phyloP scores from a whole-genome alignment of 2,888 invertebrate species.

The Drosophila kuntzei region DNA sequence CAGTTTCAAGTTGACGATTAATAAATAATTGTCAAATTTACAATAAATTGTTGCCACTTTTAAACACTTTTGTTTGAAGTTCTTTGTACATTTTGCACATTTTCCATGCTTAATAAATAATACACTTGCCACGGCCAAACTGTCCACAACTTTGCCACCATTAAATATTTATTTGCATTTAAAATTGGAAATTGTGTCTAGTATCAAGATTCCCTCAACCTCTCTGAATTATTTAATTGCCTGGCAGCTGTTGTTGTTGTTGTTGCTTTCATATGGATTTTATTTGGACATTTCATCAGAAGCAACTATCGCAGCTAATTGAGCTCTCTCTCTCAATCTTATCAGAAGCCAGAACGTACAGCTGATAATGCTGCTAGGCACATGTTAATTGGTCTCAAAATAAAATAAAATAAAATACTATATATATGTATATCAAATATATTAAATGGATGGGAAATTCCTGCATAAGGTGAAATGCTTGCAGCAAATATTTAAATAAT shows the following conservation, averaged over 20 bases:
- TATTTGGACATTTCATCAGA: conserved; percentile 20
- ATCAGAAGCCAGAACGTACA: conserved; percentile 22
- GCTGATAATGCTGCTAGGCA: conserved; percentile 34
- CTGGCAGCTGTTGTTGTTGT: conserved; percentile 22
- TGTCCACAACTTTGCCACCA: background rate
- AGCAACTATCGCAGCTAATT: conserved; percentile 34
- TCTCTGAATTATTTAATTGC: conserved; percentile 22
- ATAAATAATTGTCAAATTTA: background rate
- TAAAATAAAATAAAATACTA: background rate
- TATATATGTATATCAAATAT: background rate
- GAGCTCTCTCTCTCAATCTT: conserved; percentile 47
- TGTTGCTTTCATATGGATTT: conserved; percentile 4
- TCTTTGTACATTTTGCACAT: background rate
- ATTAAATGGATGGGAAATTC: conserved; percentile 7
- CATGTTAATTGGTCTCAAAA: conserved; percentile 25
- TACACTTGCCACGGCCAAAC: conserved; percentile 3
- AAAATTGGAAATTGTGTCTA: conserved; percentile 4
- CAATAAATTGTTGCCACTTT: background rate
- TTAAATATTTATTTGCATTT: conserved; percentile 34
- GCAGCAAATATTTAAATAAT: conserved; percentile 10
- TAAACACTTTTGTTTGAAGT: conserved; percentile 2
- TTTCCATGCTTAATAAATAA: conserved; percentile 10
- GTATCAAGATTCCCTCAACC: background rate
- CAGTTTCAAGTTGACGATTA: background rate
- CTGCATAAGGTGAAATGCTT: conserved; percentile 16